Conservation (phyloP, 2,797 vertebrate species). For the Phaenicophaeus curvirostris region DNA sequence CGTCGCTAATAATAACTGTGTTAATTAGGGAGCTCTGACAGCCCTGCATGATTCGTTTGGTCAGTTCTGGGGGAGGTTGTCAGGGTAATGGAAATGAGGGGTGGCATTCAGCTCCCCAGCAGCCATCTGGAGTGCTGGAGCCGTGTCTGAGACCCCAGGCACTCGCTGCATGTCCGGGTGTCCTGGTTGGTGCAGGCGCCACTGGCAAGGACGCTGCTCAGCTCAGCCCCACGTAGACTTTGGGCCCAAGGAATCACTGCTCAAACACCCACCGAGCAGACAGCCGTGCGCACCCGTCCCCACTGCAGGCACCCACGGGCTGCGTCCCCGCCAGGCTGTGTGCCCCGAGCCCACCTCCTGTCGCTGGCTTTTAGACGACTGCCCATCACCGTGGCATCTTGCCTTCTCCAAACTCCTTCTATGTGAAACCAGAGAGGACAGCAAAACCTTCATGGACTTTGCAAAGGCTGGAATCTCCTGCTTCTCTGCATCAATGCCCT, state of each 20-base stretch:
- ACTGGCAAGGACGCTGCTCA: rapidly evolving
- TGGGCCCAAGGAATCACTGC: rapidly evolving
- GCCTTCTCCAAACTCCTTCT: background rate
- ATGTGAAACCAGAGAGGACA: background rate
- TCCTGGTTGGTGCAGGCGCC: background rate
- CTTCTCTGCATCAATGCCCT: background rate
- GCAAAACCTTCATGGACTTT: background rate
- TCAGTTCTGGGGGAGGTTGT: background rate
- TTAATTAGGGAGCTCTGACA: slow-evolving; percentile 31
- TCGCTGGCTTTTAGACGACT: background rate
- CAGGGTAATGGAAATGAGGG: background rate
- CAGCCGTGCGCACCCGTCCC: rapidly evolving
- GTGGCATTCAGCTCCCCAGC: background rate
- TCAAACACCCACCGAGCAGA: rapidly evolving
- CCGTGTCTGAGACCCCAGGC: background rate
- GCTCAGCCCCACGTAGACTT: background rate
- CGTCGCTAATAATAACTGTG: slow-evolving; percentile 2
- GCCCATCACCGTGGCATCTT: rapidly evolving
- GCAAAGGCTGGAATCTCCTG: background rate
- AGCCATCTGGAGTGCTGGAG: background rate
- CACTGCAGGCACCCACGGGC: rapidly evolving
- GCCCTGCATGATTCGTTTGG: slow-evolving; percentile 17
- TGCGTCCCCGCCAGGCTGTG: background rate
- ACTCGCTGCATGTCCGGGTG: background rate
- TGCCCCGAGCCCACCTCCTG: rapidly evolving